These are phyloP conservation scores for Pseudorasbora parva DNA, from an alignment of 2,113 vertebrate genomes.

Conservation along the genomic window DNA sequence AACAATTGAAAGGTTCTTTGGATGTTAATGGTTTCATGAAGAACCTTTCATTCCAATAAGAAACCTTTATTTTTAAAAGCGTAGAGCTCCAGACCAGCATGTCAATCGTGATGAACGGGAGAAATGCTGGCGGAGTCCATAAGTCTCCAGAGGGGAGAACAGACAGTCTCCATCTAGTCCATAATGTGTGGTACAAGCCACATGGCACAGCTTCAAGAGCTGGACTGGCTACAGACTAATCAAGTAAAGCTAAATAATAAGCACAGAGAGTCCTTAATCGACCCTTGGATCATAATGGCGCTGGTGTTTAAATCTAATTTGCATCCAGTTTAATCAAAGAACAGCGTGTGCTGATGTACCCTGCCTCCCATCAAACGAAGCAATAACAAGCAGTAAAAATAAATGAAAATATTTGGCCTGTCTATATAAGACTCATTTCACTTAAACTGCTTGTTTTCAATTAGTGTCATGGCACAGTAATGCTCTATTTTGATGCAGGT, in stretches of 20 bases:
- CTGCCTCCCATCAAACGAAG: neutral
- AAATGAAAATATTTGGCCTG: neutral
- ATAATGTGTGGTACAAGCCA: conserved; percentile 10
- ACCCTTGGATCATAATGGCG: conserved; percentile 1
- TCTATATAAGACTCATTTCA: neutral
- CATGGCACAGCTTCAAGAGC: conserved; percentile 32
- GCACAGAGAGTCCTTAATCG: conserved; percentile 20
- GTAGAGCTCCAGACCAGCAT: neutral
- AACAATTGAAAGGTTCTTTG: neutral
- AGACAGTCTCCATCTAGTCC: conserved; percentile 36
- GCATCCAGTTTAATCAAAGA: conserved; percentile 25
- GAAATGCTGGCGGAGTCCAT: neutral
- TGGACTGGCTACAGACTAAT: conserved; percentile 21
- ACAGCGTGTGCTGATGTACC: neutral
- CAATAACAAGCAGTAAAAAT: neutral
- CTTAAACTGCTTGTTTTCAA: conserved; percentile 52
- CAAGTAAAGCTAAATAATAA: conserved; percentile 25
- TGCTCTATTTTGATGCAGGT: conserved; percentile 56
- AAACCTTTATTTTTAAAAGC: neutral
- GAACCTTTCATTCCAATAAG: neutral
- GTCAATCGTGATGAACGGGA: neutral
- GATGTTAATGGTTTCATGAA: neutral
- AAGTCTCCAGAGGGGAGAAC: conserved; percentile 47
- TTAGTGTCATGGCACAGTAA: conserved; percentile 51
- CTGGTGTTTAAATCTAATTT: conserved; percentile 37